A percentile compares a stretch with the other conserved stretches of the same genome.
Conservation (phyloP, 2,113 vertebrate genomes). For the Corythornis madagascariensis region DNA sequence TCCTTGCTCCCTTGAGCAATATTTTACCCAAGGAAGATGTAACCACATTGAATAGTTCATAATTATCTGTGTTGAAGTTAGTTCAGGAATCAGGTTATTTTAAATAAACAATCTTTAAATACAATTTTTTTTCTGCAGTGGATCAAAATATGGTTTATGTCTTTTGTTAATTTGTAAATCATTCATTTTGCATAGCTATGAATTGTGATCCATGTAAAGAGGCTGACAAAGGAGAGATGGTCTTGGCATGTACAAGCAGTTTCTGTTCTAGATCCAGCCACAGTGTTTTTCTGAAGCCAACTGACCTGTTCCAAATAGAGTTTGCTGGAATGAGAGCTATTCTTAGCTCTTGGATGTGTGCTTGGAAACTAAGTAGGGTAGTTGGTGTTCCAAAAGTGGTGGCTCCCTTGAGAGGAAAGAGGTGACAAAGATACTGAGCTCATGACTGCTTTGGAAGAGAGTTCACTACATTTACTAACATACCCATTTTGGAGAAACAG, state of each 20-base stretch:
- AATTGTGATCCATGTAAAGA: background rate
- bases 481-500: background rate
- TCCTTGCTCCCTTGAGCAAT: background rate
- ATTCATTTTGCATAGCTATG: background rate
- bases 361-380: conserved; percentile 52
- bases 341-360: conserved; percentile 51
- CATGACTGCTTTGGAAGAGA: background rate
- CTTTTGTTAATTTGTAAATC: background rate
- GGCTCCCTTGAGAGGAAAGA: conserved; percentile 22
- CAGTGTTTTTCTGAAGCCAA: background rate
- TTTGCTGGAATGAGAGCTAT: conserved; percentile 54
- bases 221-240: background rate
- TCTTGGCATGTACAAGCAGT: background rate
- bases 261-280: background rate
- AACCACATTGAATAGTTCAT: background rate
- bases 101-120: background rate
- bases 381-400: conserved; percentile 41
- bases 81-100: background rate
- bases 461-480: background rate
- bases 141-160: background rate
- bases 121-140: background rate
- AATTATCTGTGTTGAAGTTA: background rate
- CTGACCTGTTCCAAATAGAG: conserved; percentile 31
- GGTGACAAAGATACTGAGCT: background rate
- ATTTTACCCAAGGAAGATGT: background rate